Evolutionary conservation across 2,888 invertebrate species (phyloP).

Genomic region (Melinaea marsaeus): DNA sequence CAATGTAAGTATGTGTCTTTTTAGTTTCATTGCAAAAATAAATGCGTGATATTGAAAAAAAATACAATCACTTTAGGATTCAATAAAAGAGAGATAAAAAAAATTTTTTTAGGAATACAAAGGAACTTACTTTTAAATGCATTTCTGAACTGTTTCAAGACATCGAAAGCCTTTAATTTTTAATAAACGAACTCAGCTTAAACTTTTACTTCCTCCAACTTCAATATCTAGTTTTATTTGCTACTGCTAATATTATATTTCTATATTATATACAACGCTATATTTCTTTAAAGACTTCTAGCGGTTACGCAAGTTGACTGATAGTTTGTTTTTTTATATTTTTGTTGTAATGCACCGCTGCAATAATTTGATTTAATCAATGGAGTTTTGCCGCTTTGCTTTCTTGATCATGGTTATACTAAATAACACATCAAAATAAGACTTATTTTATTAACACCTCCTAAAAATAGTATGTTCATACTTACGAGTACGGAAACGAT

Average conservation of each 20-base stretch:
- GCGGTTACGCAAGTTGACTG: slow-evolving; percentile 22
- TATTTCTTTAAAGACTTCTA: slow-evolving; percentile 18
- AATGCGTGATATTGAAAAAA: no score
- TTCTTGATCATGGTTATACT: slow-evolving; percentile 3
- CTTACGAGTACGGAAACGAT: no score
- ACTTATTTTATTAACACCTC: no score
- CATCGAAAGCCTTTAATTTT: slow-evolving; percentile 62
- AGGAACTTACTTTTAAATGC: no score
- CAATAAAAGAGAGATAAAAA: no score
- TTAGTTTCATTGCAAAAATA: no score
- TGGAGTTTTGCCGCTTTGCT: slow-evolving; percentile 6
- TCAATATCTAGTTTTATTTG: slow-evolving; percentile 52
- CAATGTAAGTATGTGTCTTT: no score
- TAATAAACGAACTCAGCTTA: slow-evolving; percentile 55
- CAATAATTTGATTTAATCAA: slow-evolving; percentile 1
- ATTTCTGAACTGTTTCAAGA: slow-evolving; percentile 53
- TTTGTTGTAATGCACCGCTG: slow-evolving; percentile 18
- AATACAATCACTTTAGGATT: no score
- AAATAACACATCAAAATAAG: neutral
- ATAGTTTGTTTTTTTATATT: slow-evolving; percentile 27
- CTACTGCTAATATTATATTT: slow-evolving; percentile 33
- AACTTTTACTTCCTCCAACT: slow-evolving; percentile 57
- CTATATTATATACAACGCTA: slow-evolving; percentile 29
- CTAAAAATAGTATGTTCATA: no score
- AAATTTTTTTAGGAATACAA: no score